A percentile compares a stretch with the other conserved stretches of the same genome.
phyloP scores from a whole-genome alignment of 2,113 vertebrate genomes.

The Arothron firmamentum region DNA sequence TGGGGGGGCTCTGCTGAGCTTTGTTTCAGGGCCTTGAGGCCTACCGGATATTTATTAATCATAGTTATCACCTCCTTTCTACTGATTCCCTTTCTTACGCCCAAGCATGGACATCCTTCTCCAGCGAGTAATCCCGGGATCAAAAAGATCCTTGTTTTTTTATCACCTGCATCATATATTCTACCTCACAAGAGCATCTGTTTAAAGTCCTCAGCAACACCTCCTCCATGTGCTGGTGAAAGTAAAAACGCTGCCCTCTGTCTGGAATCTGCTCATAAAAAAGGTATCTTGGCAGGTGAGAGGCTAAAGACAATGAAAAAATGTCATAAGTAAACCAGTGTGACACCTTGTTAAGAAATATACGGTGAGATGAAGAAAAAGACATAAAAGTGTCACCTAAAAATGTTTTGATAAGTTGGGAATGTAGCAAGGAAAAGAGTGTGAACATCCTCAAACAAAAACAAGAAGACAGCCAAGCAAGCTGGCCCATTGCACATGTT shows the following conservation, averaged over 20 bases:
- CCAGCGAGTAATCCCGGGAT: slow-evolving; percentile 34
- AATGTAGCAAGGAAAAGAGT: neutral
- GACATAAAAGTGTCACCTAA: slow-evolving; percentile 31
- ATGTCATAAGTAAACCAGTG: slow-evolving; percentile 14
- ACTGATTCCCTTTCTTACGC: slow-evolving; percentile 5
- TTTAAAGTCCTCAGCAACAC: slow-evolving; percentile 17
- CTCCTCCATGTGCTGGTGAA: slow-evolving; percentile 24
- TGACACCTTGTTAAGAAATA: slow-evolving; percentile 21
- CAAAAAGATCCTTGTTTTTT: slow-evolving; percentile 29
- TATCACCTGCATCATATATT: slow-evolving; percentile 27
- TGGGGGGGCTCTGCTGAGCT: slow-evolving; percentile 22
- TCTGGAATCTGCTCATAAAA: slow-evolving; percentile 33
- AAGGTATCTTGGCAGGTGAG: neutral
- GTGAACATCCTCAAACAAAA: no score
- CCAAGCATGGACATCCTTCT: slow-evolving; percentile 18
- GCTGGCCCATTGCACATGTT: no score
- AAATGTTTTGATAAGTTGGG: slow-evolving; percentile 17
- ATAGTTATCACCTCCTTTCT: neutral
- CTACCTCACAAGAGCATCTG: slow-evolving; percentile 34
- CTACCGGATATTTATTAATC: slow-evolving; percentile 28
- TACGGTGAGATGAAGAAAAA: slow-evolving; percentile 1
- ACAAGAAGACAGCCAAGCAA: no score
- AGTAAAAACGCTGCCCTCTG: slow-evolving; percentile 37
- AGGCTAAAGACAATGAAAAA: neutral
- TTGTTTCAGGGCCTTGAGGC: slow-evolving; percentile 29